phyloP scores from a whole-genome alignment of 2,888 invertebrate genomes.

The Chalcosyrphus nemorum region DNA sequence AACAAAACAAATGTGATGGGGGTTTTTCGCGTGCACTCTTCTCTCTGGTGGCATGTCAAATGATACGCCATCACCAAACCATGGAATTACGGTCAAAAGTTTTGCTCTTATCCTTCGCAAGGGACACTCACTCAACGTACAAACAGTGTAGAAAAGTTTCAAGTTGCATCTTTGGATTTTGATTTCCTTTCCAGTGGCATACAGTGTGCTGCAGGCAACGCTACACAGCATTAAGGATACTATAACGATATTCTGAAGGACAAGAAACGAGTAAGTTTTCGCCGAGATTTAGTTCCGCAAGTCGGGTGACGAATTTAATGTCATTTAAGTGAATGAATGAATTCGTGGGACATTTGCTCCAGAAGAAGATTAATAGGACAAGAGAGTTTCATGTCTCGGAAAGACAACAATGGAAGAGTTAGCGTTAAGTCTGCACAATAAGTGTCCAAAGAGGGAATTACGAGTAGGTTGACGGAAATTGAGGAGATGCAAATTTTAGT shows the following conservation, averaged over 20 bases:
- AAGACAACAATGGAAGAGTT: background rate
- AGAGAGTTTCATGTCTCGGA: background rate
- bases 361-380: background rate
- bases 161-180: conserved; percentile 37
- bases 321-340: background rate
- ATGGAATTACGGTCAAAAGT: conserved; percentile 38
- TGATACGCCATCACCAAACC: conserved; percentile 12
- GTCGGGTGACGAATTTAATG: conserved; percentile 24
- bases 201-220: background rate
- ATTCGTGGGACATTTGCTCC: background rate
- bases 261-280: conserved; percentile 16
- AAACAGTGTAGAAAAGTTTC: conserved; percentile 28
- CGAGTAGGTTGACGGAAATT: background rate
- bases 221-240: conserved; percentile 1
- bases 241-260: background rate
- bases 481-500: background rate
- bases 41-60: background rate
- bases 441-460: background rate
- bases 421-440: background rate
- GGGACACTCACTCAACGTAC: background rate
- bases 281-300: conserved; percentile 13
- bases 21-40: conserved; percentile 1
- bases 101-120: background rate
- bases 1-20: background rate
- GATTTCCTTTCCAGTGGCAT: background rate